Evolutionary conservation across 2,113 vertebrate species (phyloP).

Genomic region (Miniopterus natalensis): DNA sequence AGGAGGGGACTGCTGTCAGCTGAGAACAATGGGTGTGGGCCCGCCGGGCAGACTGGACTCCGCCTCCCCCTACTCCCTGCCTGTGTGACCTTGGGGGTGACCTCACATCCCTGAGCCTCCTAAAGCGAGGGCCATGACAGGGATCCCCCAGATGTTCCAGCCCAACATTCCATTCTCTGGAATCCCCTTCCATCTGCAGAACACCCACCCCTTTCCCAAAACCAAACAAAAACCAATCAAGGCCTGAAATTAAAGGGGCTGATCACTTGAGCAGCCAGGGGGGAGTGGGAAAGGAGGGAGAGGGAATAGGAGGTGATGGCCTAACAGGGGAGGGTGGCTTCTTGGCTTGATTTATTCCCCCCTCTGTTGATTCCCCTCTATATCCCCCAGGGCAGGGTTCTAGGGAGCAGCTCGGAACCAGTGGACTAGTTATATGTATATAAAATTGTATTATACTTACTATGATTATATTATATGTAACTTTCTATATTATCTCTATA

Average conservation of each 20-base stretch:
- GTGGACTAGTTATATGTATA: slow-evolving; percentile 5
- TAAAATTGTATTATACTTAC: too few species aligned
- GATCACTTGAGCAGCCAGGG: rapidly evolving
- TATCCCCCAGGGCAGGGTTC: slow-evolving; percentile 77
- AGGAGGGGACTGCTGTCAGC: rapidly evolving
- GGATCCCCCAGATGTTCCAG: rapidly evolving
- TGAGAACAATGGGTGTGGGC: neutral
- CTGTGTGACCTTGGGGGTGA: neutral
- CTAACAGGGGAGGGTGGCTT: neutral
- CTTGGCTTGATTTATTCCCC: slow-evolving; percentile 74
- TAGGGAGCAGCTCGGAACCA: slow-evolving; percentile 85
- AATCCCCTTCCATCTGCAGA: neutral
- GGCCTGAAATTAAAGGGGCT: too few species aligned
- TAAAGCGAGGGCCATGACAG: neutral
- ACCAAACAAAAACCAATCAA: neutral
- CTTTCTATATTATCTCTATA: neutral
- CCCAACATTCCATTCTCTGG: rapidly evolving
- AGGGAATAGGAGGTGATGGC: rapidly evolving
- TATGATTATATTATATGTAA: neutral
- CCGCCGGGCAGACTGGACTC: too few species aligned
- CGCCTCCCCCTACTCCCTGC: neutral
- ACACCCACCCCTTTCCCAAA: neutral
- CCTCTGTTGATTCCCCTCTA: slow-evolving; percentile 68
- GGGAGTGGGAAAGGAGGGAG: neutral
- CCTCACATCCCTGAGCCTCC: neutral